Evolutionary conservation across 2,113 vertebrate genomes (phyloP).

Genomic region (Macrotis lagotis): DNA sequence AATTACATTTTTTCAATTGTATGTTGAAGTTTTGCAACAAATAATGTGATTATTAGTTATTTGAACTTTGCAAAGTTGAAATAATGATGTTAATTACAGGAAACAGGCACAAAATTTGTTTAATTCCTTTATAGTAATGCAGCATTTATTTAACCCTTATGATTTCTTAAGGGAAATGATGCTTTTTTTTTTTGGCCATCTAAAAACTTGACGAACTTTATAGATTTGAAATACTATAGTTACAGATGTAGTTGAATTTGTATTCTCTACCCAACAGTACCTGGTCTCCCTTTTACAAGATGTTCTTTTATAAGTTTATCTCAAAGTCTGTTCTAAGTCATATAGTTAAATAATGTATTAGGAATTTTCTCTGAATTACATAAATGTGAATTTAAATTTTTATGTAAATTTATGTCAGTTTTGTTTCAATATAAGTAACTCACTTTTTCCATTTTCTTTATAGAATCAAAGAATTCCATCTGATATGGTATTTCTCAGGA

Average conservation of each 20-base stretch:
- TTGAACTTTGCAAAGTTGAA: not conserved
- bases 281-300: not conserved
- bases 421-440: slow-evolving; percentile 60
- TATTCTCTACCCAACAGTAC: not conserved
- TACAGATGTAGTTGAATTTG: not conserved
- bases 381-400: slow-evolving; percentile 78
- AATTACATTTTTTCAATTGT: not conserved
- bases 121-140: not conserved
- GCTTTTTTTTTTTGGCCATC: not conserved
- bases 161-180: not conserved
- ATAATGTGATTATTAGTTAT: not conserved
- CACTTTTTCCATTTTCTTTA: slow-evolving; percentile 66
- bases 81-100: not conserved
- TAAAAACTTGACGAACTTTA: not conserved
- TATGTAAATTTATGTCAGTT: slow-evolving; percentile 77
- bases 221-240: not conserved
- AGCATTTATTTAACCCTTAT: not conserved
- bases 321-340: not conserved
- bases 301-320: not conserved
- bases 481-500: slow-evolving; percentile 89
- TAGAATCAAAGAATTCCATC: slow-evolving; percentile 89
- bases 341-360: slow-evolving; percentile 64
- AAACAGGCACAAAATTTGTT: not conserved
- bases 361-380: slow-evolving; percentile 75
- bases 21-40: not conserved